Conservation (phyloP, 2,888 invertebrate species). For the Drosophila flavopinicola region DNA sequence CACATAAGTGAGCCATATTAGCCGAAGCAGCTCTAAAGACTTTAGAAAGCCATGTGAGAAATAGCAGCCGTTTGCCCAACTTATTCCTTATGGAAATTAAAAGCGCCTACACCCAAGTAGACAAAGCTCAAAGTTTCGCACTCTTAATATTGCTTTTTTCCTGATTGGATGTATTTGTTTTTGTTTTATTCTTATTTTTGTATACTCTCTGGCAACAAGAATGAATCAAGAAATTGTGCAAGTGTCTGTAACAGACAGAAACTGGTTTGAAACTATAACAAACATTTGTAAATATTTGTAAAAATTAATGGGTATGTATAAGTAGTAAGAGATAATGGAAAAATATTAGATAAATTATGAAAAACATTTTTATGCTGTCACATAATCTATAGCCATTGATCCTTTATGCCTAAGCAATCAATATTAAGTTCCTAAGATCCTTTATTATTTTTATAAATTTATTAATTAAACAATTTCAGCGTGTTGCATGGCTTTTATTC, state of each 20-base stretch:
- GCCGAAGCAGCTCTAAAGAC: slow-evolving; percentile 49
- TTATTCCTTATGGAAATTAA: slow-evolving; percentile 74
- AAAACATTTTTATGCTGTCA: no score
- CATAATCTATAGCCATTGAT: no score
- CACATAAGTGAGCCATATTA: slow-evolving; percentile 70
- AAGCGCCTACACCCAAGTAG: slow-evolving; percentile 27
- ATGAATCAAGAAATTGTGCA: not conserved
- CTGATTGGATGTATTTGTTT: not conserved
- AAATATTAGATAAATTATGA: no score
- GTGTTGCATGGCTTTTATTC: no score
- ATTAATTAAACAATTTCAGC: no score
- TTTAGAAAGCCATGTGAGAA: slow-evolving; percentile 75
- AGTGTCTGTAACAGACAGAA: no score
- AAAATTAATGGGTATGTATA: no score
- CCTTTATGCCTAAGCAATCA: no score
- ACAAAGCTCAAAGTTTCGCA: slow-evolving; percentile 51
- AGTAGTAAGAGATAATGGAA: no score
- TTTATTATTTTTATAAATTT: no score
- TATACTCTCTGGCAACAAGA: slow-evolving; percentile 17
- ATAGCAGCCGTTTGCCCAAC: slow-evolving; percentile 44
- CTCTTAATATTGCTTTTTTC: slow-evolving; percentile 13
- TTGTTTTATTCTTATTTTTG: slow-evolving; percentile 15
- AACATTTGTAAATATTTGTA: no score
- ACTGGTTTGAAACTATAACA: not conserved
- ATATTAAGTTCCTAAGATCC: no score